Percentiles rank a stretch among this genome's conserved stretches.
phyloP scores from a whole-genome alignment of 2,113 vertebrate genomes.

The Argyrosomus japonicus region DNA sequence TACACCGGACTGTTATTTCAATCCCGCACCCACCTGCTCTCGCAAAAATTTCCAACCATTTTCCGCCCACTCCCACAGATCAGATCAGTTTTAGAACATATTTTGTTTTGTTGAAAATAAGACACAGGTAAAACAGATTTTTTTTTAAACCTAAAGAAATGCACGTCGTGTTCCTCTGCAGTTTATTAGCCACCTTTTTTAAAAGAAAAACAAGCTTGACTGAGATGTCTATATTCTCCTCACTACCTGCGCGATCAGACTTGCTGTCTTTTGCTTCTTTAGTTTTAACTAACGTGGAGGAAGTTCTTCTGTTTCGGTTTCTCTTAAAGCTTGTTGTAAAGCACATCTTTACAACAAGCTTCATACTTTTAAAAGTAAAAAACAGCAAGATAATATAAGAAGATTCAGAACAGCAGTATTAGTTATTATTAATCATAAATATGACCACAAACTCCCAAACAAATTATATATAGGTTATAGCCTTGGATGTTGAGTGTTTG shows the following conservation, averaged over 20 bases:
- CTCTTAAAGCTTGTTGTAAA: too few species aligned
- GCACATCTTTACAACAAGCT: background rate
- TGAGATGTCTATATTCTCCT: too few species aligned
- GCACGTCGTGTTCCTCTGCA: background rate
- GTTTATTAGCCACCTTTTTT: background rate
- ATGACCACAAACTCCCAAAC: background rate
- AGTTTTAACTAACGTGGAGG: too few species aligned
- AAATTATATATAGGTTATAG: background rate
- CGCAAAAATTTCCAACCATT: conserved; percentile 17
- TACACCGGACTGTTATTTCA: conserved; percentile 21
- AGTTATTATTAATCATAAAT: background rate
- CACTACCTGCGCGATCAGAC: too few species aligned
- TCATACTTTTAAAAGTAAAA: background rate
- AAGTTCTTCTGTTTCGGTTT: too few species aligned
- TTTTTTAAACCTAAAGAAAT: background rate
- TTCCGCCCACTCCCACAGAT: conserved; percentile 31
- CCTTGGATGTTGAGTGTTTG: background rate
- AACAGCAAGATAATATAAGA: background rate
- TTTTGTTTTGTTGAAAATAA: conserved; percentile 1
- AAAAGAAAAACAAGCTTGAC: too few species aligned
- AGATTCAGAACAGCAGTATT: too few species aligned
- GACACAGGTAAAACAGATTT: background rate
- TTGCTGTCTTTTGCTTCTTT: too few species aligned
- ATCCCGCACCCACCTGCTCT: conserved; percentile 13
- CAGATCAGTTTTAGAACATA: background rate